Percentiles rank a stretch among this genome's conserved stretches.
These are phyloP conservation scores for Ectropis crepuscularia DNA, from an alignment of 2,888 invertebrate genomes.

Conservation along the genomic window DNA sequence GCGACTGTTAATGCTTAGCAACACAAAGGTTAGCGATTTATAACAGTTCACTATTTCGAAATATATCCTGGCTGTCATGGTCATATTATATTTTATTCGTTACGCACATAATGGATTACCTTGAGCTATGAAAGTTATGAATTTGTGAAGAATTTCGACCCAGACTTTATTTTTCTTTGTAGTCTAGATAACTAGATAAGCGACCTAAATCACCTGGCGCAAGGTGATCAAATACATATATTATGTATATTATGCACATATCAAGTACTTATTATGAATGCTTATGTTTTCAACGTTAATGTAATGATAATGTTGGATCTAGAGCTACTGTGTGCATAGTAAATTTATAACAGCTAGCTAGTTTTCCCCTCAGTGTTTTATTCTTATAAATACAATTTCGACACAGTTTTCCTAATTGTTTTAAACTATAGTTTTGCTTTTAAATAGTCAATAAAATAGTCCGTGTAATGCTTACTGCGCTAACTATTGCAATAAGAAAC, in stretches of 20 bases:
- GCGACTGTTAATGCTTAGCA: neutral
- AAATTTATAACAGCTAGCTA: too few species aligned
- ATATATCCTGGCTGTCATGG: slow-evolving; percentile 14
- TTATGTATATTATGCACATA: neutral
- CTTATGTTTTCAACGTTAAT: slow-evolving; percentile 11
- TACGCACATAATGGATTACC: slow-evolving; percentile 6
- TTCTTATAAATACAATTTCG: too few species aligned
- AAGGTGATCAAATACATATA: slow-evolving; percentile 17
- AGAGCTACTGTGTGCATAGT: slow-evolving; percentile 12
- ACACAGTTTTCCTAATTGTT: too few species aligned
- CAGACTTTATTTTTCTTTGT: slow-evolving; percentile 13
- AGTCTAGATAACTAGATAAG: slow-evolving; percentile 9
- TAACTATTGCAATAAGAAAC: too few species aligned
- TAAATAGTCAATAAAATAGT: too few species aligned
- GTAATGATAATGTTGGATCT: slow-evolving; percentile 16
- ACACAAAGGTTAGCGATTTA: slow-evolving; percentile 1
- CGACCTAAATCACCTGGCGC: slow-evolving; percentile 7
- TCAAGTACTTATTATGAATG: slow-evolving; percentile 6
- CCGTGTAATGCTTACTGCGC: too few species aligned
- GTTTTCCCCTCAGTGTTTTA: too few species aligned
- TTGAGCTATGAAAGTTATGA: slow-evolving; percentile 16
- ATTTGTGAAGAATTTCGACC: slow-evolving; percentile 10
- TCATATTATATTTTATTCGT: neutral
- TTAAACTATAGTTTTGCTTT: too few species aligned
- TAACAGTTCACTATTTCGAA: slow-evolving; percentile 9